phyloP scores from a whole-genome alignment of 1,140 invertebrate species.

The Pseudomyrmex cubaensis region DNA sequence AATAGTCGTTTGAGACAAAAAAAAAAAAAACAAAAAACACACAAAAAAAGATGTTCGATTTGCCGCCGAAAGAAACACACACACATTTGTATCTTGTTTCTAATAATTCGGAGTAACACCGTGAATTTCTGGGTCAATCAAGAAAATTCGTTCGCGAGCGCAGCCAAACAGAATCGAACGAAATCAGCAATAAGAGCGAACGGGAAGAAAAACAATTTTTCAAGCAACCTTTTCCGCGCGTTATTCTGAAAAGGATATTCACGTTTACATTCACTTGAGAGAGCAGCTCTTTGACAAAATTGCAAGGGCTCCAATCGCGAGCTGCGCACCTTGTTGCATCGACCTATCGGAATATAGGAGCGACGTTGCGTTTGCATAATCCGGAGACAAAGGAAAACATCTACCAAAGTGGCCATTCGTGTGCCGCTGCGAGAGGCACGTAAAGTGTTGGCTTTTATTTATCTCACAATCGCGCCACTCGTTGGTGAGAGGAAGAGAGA shows the following conservation, averaged over 20 bases:
- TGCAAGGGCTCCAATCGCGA: constrained; percentile 9
- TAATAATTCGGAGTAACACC: constrained; percentile 6
- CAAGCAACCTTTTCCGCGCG: constrained; percentile 9
- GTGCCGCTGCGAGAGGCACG: constrained; percentile 19
- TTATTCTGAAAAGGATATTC: constrained; percentile 41
- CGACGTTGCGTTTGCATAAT: constrained; percentile 43
- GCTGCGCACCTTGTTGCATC: neutral
- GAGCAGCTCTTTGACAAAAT: constrained; percentile 38
- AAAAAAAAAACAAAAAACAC: too few species aligned
- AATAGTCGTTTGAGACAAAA: neutral
- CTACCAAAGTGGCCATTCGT: constrained; percentile 14
- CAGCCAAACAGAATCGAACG: constrained; percentile 47
- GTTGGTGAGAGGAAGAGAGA: neutral
- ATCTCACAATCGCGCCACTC: constrained; percentile 17
- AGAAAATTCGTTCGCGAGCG: constrained; percentile 41
- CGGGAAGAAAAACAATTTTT: constrained; percentile 18
- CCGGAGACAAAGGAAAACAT: constrained; percentile 42
- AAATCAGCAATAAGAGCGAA: constrained; percentile 44
- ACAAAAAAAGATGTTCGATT: neutral
- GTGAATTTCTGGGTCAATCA: constrained; percentile 55
- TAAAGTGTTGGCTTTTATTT: constrained; percentile 45
- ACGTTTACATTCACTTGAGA: constrained; percentile 53
- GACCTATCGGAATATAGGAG: neutral
- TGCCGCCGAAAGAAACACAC: neutral
- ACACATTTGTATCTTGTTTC: neutral